These are phyloP conservation scores for Vulpes ferrilata DNA, from an alignment of 2,113 vertebrate genomes.

Conservation along the genomic window DNA sequence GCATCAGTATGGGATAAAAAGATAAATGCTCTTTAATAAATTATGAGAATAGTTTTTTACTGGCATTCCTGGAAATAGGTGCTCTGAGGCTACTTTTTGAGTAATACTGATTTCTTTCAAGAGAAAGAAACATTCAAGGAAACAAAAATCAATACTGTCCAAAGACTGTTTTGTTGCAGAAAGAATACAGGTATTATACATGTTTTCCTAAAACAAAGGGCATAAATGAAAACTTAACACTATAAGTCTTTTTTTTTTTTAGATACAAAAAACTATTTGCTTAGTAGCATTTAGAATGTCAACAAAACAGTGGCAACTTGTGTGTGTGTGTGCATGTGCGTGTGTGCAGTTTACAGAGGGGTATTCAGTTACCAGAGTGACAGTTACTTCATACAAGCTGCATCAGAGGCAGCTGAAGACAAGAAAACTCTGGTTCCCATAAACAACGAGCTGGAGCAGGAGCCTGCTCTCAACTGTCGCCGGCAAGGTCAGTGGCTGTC, in stretches of 20 bases:
- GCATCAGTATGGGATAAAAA: not conserved
- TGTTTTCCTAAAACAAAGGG: conserved; percentile 28
- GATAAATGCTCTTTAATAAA: not conserved
- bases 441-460: not conserved
- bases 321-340: rapidly evolving
- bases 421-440: not conserved
- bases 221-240: not conserved
- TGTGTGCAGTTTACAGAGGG: not conserved
- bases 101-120: conserved; percentile 36
- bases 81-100: not conserved
- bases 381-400: not conserved
- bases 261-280: conserved; percentile 96
- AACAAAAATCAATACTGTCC: not conserved
- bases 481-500: not conserved
- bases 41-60: not conserved
- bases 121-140: not conserved
- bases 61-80: not conserved
- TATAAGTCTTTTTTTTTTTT: not conserved
- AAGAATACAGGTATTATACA: not conserved
- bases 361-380: not conserved
- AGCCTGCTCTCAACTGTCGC: too few relatives aligned
- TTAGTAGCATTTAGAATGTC: conserved; percentile 98
- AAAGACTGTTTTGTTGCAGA: conserved; percentile 30
- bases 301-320: conserved; percentile 86
- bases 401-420: not conserved